Percentiles rank a stretch among this genome's conserved stretches.
phyloP scores from a whole-genome alignment of 2,797 vertebrate genomes.

The Gobio occitaniae region DNA sequence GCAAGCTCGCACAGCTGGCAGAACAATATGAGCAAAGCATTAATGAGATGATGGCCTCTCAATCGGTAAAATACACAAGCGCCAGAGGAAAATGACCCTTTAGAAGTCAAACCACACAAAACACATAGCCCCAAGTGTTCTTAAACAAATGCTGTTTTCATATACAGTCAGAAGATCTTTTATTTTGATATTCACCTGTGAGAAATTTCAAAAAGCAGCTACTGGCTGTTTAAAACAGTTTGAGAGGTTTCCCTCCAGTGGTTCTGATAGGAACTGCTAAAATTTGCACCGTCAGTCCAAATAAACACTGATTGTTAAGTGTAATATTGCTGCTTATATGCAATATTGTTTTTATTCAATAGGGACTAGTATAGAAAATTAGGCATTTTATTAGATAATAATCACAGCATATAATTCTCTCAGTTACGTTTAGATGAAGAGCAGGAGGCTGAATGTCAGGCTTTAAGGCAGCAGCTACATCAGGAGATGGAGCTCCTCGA shows the following conservation, averaged over 20 bases:
- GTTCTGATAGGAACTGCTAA: not conserved
- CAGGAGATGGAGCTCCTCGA: conserved; percentile 99
- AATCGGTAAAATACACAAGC: conserved; percentile 84
- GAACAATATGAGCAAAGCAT: conserved; percentile 98
- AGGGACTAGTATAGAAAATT: not conserved
- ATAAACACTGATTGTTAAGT: conserved; percentile 4
- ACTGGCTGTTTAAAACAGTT: not conserved
- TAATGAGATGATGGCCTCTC: conserved; percentile 99
- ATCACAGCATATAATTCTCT: conserved; percentile 26
- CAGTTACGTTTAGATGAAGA: conserved; percentile 98
- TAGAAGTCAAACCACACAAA: conserved; percentile 83
- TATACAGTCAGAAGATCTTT: not conserved
- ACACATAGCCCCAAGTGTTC: not conserved
- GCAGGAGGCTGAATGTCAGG: conserved; percentile 99
- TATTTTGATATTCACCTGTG: not conserved
- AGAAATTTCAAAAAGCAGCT: not conserved
- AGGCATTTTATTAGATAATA: conserved; percentile 78
- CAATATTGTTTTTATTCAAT: not conserved
- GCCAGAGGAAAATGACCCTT: conserved; percentile 78
- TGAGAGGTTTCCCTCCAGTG: conserved; percentile 15
- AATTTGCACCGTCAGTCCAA: not conserved
- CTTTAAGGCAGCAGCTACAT: conserved; percentile 97
- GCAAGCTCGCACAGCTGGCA: conserved; percentile 91
- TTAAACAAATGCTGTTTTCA: not conserved
- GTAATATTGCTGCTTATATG: not conserved